Base-by-base conservation (phyloP, 2,888 invertebrate species). In the Diaperis boleti region DNA sequence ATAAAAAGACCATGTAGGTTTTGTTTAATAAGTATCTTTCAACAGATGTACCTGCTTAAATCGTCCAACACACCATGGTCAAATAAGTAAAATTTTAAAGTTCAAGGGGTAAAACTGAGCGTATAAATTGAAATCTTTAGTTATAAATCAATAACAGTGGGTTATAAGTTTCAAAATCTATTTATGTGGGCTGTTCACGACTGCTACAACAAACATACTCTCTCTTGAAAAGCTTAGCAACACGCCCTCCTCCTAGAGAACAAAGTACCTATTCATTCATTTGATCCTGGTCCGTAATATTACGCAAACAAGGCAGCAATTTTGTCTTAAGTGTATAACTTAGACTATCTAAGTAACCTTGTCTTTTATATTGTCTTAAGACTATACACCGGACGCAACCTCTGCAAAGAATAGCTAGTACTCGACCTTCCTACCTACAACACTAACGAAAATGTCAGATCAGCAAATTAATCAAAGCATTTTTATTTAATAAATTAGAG, bases 131-230 rank as follows among this genome's bases (percentile, higher is more conserved):
- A 18, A 35, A 47, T 42, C 52, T 59, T 29, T 41, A 20, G 42
- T 37, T 37, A 56, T 60, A 45, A 61, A 61, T 61, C 50, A 52
- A 35, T 54, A 39, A 15, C 55, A 49, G 62, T 64, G 67, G 64
- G 64, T 62, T 67, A 59, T 37, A 59, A 10, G 60, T 67, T 65
- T 65, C 67, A 63, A 63, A 67, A 64, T 55, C 59, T 33, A 57
- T 39, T 39, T 62, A 54, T 62, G 66, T 68, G 47, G 66, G 66
- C 52, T 57, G 68, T 52, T 61, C 67, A 68, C 65, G 66, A 64
- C 55, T 54, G 45, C 54, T 56, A 56, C 47, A 13, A 50, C 31
- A 62, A 35, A 65, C 55, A 66, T 41, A 56, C 45, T 50, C 49
- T 61, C 60, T 18, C 45, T 62, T 57, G 37, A 47, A 55, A 47